Conservation (phyloP, 2,888 invertebrate genomes). For the Choristoneura rosaceana region DNA sequence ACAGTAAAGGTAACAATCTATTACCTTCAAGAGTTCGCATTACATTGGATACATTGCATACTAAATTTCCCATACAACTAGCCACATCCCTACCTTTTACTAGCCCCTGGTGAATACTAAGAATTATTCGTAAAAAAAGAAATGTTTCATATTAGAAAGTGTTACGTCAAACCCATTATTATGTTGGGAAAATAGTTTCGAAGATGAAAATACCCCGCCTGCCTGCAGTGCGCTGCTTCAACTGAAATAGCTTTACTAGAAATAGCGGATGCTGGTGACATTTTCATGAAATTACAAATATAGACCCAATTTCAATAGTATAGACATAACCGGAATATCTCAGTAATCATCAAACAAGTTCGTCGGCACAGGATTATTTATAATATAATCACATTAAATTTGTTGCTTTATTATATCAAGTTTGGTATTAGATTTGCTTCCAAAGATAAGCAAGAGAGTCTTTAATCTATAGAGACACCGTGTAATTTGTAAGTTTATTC, state of each 20-base stretch:
- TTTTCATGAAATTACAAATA: conserved; percentile 24
- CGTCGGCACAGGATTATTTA: not conserved
- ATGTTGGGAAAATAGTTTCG: not conserved
- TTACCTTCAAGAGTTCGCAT: conserved; percentile 56
- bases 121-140: conserved; percentile 26
- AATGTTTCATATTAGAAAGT: not conserved
- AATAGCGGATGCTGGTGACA: conserved; percentile 26
- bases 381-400: not conserved
- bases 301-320: not conserved
- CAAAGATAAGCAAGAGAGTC: too few relatives aligned
- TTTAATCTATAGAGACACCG: too few relatives aligned
- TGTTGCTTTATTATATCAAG: not conserved
- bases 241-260: conserved; percentile 27
- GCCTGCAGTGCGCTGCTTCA: conserved; percentile 1
- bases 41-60: conserved; percentile 57
- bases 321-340: not conserved
- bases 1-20: conserved; percentile 56
- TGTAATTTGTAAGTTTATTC: not conserved
- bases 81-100: conserved; percentile 48
- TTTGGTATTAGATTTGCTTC: not conserved
- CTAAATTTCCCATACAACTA: conserved; percentile 50
- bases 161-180: not conserved
- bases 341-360: not conserved
- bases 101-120: conserved; percentile 43
- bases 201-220: not conserved